Base-by-base conservation (phyloP, 2,888 invertebrate genomes). In the Diarsia rubi region DNA sequence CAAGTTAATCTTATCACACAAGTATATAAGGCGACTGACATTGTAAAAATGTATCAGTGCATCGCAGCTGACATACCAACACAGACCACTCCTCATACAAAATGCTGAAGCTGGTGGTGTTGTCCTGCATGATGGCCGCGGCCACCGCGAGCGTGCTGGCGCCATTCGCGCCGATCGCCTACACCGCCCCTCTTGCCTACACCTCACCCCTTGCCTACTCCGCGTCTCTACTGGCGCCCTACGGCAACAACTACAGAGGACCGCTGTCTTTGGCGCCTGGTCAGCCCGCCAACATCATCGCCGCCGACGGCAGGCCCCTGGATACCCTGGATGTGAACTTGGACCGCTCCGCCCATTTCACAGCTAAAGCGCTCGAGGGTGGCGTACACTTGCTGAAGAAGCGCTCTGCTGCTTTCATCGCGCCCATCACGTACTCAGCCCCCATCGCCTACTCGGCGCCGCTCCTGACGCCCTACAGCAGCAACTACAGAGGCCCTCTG, bases 121-220 rank as follows among this genome's bases (percentile, higher is more conserved):
- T 97, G 95, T 97, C 97, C 90, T 97, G 97, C 94, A 91, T 97
- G 88, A 86, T 97, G 92, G 97, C 97, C 84, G 94, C 97, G 85
- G 97, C 96, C 85, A 95, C 96, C 78, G 97, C 97, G 37, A 80
- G 89, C 59, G 84, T 86, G 47, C 37, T 90, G 5, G 73, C 73
- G 12, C 84, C 84, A 9, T 72, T 82, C 71, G 79, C 88, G 31
- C 88, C 90, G 12, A 42, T 86, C 88, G 73, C 73, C 37, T 73
- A 69, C 47, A 24, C 78, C 47, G 81, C 92, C 11, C 77, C 37
- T 37, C 44, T 86, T 87, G 73, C 73, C 37, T 73, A 78, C 47
- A 24, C 78, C 47, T 81, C 92, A 14, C 77, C 77, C 4, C 44
- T 78, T 9, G 75, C 67, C 62, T 78, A 80, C 14, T 62, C 75